Base-by-base conservation (phyloP, 2,113 vertebrate genomes). In the Xiphias gladius region DNA sequence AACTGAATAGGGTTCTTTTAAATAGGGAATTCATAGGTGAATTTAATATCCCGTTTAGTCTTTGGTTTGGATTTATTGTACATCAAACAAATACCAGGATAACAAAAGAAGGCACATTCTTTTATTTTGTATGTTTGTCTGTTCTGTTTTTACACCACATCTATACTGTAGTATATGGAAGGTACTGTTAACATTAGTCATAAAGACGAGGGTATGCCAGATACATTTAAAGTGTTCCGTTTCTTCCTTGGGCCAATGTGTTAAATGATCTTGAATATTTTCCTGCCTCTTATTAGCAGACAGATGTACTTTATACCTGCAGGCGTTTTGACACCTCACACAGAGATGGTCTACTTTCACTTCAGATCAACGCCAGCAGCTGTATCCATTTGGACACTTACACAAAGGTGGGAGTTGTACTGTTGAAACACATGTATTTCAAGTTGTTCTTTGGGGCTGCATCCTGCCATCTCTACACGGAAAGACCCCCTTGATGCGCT, bases 351-450 rank as follows among this genome's bases (percentile, higher is more conserved):
- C 75, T 55, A 11, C 66, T 81, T 86, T 90, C 83, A 74, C 76
- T 54, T 66, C 48, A 20, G 39, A 77, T 90, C 37, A 86, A 52
- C 20, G 37, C 59, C 30, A 62, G 37, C 2, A 43, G 69, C 59
- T 28, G 41, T n/a, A 82, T 80, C 65, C 35, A 70, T 67, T 68
- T 61, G 55, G 86, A 85, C 84, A 85, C 30, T 24, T 28, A 7
- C 35, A n/a, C 62, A 63, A 84, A 73, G 64, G 78, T 68, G 74
- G 79, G 65, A 70, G 70, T 41, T n/a, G 63, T n/a, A 55, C 64
- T 86, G 74, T 83, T 87, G 58, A 79, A 87, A 85, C 59, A 32
- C 61, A 72, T 73, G 65, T 57, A 84, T 73, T 67, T 80, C 88
- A 86, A 48, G 7, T 37, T 46, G 67, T 59, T 67, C 66, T 87